Percentiles rank a stretch among this genome's conserved stretches.
Evolutionary conservation across 2,797 vertebrate species (phyloP).

Genomic region (Thunnus albacares): DNA sequence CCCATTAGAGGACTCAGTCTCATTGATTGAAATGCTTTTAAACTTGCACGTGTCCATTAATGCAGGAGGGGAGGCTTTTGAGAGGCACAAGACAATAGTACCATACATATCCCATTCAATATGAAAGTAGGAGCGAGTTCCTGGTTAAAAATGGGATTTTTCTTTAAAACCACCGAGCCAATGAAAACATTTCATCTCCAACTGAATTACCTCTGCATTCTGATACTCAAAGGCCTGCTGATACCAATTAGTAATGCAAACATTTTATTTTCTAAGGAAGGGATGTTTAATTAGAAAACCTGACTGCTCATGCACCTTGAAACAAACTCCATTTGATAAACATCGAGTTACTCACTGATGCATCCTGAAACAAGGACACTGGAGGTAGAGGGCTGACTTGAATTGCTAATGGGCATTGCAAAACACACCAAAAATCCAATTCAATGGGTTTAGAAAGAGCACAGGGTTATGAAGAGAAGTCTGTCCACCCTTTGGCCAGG

Average conservation of each 20-base stretch:
- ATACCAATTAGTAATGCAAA: constrained; percentile 49
- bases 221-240: constrained; percentile 21
- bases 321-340: constrained; percentile 67
- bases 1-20: constrained; percentile 82
- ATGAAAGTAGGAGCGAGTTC: constrained; percentile 40
- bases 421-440: constrained; percentile 36
- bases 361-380: constrained; percentile 54
- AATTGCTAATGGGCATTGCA: constrained; percentile 49
- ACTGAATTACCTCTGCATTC: constrained; percentile 42
- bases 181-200: constrained; percentile 28
- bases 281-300: constrained; percentile 65
- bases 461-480: constrained; percentile 23
- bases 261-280: constrained; percentile 51
- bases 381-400: constrained; percentile 32
- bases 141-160: constrained; percentile 43
- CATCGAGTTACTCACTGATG: constrained; percentile 55
- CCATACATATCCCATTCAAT: constrained; percentile 56
- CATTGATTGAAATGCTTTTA: constrained; percentile 89
- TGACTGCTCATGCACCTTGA: constrained; percentile 56
- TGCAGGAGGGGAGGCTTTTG: constrained; percentile 64
- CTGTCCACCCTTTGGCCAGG: not conserved
- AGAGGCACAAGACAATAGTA: constrained; percentile 69
- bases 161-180: constrained; percentile 1
- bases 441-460: constrained; percentile 41
- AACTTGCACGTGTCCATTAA: constrained; percentile 81